Conservation (phyloP, 1,140 invertebrate genomes). For the Mercenaria mercenaria region DNA sequence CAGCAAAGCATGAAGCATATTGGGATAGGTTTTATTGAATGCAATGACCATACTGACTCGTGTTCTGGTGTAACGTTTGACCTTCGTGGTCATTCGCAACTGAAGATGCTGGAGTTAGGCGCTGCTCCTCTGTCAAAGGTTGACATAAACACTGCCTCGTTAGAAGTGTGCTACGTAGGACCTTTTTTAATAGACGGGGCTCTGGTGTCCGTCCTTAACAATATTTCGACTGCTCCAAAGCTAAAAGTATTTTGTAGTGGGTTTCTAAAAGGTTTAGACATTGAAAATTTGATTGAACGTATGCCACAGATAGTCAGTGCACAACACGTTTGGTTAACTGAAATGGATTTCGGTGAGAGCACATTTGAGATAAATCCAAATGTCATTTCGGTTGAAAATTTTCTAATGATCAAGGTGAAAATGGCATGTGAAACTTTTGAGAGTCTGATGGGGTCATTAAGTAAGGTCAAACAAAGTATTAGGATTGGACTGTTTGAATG, state of each 20-base stretch:
- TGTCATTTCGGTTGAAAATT: background rate
- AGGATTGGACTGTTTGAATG: background rate
- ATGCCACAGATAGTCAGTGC: background rate
- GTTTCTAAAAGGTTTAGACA: background rate
- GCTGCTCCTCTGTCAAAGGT: background rate
- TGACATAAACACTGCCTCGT: background rate
- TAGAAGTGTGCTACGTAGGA: background rate
- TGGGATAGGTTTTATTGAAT: background rate
- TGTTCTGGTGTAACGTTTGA: background rate
- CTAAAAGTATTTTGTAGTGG: background rate
- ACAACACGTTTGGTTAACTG: background rate
- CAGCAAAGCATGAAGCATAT: background rate
- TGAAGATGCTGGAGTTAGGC: background rate
- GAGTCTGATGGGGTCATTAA: background rate
- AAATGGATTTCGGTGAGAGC: background rate
- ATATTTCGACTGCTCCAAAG: background rate
- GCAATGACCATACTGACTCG: background rate
- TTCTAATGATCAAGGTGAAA: background rate
- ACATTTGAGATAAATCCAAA: background rate
- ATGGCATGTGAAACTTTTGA: background rate
- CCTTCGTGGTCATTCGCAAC: background rate
- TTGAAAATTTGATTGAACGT: background rate
- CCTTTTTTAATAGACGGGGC: background rate
- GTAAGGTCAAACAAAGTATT: background rate
- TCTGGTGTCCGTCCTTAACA: background rate